A percentile compares a stretch with the other conserved stretches of the same genome.
Conservation (phyloP, 2,797 vertebrate species). For the Knipowitschia caucasica region DNA sequence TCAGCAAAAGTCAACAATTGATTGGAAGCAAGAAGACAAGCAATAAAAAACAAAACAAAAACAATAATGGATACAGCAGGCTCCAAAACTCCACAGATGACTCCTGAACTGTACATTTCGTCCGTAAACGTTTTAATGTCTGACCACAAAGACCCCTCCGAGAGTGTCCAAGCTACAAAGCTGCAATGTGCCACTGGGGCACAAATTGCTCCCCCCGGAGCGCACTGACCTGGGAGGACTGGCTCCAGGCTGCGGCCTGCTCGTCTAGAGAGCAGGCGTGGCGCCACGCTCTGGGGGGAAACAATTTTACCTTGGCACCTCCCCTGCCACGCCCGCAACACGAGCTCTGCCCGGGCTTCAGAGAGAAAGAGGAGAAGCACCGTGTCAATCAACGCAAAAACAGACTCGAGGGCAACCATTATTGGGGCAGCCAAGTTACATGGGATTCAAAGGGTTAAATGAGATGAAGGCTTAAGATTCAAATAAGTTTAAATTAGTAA, state of each 20-base stretch:
- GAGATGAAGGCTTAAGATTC: background rate
- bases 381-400: slow-evolving; percentile 64
- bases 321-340: slow-evolving; percentile 80
- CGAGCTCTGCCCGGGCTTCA: slow-evolving; percentile 80
- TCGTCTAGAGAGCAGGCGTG: slow-evolving; percentile 83
- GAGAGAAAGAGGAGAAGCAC: slow-evolving; percentile 80
- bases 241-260: slow-evolving; percentile 82
- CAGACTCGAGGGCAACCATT: slow-evolving; percentile 15
- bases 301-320: slow-evolving; percentile 78
- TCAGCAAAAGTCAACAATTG: slow-evolving; percentile 11
- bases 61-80: slow-evolving; percentile 32
- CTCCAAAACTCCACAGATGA: slow-evolving; percentile 42
- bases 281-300: slow-evolving; percentile 80
- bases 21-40: slow-evolving; percentile 24
- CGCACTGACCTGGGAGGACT: slow-evolving; percentile 84
- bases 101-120: slow-evolving; percentile 28
- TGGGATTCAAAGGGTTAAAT: background rate
- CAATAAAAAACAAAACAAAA: slow-evolving; percentile 26
- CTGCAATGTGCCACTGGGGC: slow-evolving; percentile 43
- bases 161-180: slow-evolving; percentile 46
- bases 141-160: slow-evolving; percentile 39
- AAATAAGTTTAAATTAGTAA: background rate
- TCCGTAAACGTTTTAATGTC: slow-evolving; percentile 10
- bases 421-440: slow-evolving; percentile 2
- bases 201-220: slow-evolving; percentile 81